Conservation (phyloP, 2,113 vertebrate genomes). For the Ascaphus truei region DNA sequence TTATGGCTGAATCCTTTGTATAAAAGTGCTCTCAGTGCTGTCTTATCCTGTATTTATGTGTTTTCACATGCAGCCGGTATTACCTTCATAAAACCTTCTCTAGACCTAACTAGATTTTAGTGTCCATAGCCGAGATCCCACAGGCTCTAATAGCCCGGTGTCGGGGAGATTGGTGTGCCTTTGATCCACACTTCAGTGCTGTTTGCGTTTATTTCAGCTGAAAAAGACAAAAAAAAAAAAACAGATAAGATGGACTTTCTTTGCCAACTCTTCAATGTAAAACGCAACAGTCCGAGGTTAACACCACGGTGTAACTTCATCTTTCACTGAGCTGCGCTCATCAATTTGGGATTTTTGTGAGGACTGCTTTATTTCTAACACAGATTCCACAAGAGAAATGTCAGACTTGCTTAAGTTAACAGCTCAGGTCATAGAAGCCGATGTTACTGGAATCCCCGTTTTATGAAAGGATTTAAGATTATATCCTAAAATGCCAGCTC, state of each 20-base stretch:
- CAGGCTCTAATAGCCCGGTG: background rate
- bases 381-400: background rate
- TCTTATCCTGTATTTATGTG: background rate
- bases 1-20: no score
- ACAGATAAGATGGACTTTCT: background rate
- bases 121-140: no score
- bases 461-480: conserved; percentile 12
- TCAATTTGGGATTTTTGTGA: background rate
- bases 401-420: background rate
- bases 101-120: background rate
- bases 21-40: background rate
- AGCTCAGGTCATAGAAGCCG: background rate
- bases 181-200: background rate
- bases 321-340: background rate
- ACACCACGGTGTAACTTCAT: background rate
- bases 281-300: background rate
- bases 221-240: background rate
- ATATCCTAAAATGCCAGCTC: background rate
- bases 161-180: background rate
- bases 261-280: background rate
- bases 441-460: background rate
- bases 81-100: background rate
- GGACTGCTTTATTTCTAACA: background rate
- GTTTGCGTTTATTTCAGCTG: background rate
- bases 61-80: background rate